Conservation (phyloP, 2,888 invertebrate genomes). For the Agonum fuliginosum region DNA sequence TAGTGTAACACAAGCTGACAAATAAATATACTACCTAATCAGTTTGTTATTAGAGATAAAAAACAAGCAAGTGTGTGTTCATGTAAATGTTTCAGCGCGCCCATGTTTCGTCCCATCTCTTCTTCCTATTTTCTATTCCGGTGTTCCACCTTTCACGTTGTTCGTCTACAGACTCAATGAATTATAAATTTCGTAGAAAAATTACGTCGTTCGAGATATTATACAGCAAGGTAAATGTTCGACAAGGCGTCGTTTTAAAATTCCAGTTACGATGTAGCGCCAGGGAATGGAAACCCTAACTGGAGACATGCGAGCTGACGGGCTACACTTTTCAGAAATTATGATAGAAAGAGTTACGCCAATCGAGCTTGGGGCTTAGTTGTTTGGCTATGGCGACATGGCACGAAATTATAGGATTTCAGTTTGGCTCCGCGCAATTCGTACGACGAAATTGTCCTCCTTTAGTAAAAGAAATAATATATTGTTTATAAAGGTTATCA, state of each 20-base stretch:
- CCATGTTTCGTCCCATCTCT: no score
- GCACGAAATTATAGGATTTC: slow-evolving; percentile 2
- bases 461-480: no score
- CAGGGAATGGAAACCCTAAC: background rate
- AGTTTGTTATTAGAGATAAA: no score
- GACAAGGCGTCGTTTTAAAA: slow-evolving; percentile 43
- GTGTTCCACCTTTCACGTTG: background rate
- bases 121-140: background rate
- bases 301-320: background rate
- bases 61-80: no score
- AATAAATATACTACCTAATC: no score
- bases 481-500: no score
- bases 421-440: no score
- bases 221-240: slow-evolving; percentile 30
- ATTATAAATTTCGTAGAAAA: slow-evolving; percentile 51
- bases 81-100: no score
- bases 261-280: slow-evolving; percentile 29
- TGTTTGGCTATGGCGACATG: background rate
- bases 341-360: background rate
- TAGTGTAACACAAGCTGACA: no score
- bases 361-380: background rate
- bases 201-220: slow-evolving; percentile 40
- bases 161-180: slow-evolving; percentile 10
- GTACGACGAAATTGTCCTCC: no score
- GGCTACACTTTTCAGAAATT: background rate